Conservation (phyloP, 1,140 invertebrate species). For the Augochlora pura region DNA sequence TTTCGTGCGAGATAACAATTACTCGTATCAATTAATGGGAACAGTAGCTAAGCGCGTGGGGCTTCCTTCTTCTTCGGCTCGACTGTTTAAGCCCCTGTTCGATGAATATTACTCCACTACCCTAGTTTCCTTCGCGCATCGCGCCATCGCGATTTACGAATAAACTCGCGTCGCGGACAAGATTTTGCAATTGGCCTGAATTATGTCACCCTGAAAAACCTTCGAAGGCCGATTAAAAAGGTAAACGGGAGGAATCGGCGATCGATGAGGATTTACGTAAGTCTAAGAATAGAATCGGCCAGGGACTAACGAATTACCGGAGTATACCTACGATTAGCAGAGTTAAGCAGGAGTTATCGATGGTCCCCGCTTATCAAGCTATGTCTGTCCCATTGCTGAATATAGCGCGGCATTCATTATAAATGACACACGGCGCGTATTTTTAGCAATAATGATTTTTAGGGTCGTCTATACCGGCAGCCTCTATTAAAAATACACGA, state of each 20-base stretch:
- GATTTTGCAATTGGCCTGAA: not conserved
- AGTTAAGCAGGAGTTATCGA: not conserved
- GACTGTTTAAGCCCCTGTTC: no score
- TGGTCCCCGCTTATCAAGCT: slow-evolving; percentile 5
- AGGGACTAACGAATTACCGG: slow-evolving; percentile 7
- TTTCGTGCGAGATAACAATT: no score
- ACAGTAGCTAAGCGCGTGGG: no score
- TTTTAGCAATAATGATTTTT: slow-evolving; percentile 52
- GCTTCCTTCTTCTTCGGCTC: no score
- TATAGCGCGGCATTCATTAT: slow-evolving; percentile 59
- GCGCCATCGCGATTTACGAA: no score
- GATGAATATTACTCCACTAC: no score
- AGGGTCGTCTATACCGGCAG: not conserved
- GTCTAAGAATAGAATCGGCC: slow-evolving; percentile 4
- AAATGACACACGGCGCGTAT: slow-evolving; percentile 41
- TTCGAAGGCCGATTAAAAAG: not conserved
- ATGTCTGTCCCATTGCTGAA: slow-evolving; percentile 34
- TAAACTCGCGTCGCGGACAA: no score
- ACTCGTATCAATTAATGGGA: no score
- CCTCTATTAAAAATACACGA: not conserved
- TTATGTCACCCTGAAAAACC: not conserved
- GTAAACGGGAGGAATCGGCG: not conserved
- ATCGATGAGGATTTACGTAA: slow-evolving; percentile 22
- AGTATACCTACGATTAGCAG: no score
- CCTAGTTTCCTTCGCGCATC: no score